Evolutionary conservation across 2,113 vertebrate genomes (phyloP).

Genomic region (Microtus pennsylvanicus): DNA sequence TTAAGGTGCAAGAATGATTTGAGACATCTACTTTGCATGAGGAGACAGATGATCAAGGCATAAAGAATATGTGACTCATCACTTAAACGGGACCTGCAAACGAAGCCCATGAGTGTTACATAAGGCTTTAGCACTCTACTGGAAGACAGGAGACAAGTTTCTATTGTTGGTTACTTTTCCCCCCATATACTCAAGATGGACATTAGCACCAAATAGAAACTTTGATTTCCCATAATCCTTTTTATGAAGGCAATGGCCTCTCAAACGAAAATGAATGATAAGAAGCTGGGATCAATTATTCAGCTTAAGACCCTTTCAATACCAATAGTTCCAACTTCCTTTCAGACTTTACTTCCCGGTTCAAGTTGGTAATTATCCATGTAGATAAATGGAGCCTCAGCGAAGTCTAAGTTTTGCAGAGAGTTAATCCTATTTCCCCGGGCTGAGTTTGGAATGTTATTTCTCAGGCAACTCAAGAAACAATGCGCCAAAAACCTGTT

Average conservation of each 20-base stretch:
- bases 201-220: slow-evolving; percentile 58
- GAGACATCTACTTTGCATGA: neutral
- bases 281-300: slow-evolving; percentile 68
- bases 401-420: slow-evolving; percentile 42
- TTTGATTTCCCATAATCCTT: slow-evolving; percentile 62
- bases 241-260: slow-evolving; percentile 57
- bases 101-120: neutral
- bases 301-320: slow-evolving; percentile 52
- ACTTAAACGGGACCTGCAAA: slow-evolving; percentile 21
- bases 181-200: slow-evolving; percentile 20
- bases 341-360: slow-evolving; percentile 70
- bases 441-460: slow-evolving; percentile 62
- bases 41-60: neutral
- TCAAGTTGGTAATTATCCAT: slow-evolving; percentile 68
- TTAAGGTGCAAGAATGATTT: slow-evolving; percentile 45
- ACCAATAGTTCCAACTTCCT: slow-evolving; percentile 64
- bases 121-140: slow-evolving; percentile 38
- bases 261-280: slow-evolving; percentile 66
- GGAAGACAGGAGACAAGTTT: neutral
- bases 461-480: slow-evolving; percentile 56
- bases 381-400: slow-evolving; percentile 64
- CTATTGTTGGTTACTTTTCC: neutral
- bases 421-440: slow-evolving; percentile 52
- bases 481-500: slow-evolving; percentile 59
- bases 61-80: slow-evolving; percentile 3